Conservation (phyloP, 2,797 vertebrate species). For the Macroramphosus scolopax region DNA sequence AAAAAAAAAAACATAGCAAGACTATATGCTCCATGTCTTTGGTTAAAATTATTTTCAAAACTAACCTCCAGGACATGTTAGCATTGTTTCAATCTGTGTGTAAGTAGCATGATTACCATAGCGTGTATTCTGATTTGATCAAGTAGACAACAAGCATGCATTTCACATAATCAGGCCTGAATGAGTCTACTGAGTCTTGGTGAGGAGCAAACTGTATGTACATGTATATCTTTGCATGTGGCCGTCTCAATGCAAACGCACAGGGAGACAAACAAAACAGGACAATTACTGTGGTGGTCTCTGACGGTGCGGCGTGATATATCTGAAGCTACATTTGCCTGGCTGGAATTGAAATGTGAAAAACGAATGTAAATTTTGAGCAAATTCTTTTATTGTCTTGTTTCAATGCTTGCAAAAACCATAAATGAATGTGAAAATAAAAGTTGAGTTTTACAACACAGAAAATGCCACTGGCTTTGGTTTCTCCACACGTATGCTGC, state of each 20-base stretch:
- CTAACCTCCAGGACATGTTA: slow-evolving; percentile 66
- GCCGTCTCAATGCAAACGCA: no score
- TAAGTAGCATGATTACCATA: slow-evolving; percentile 68
- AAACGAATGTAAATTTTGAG: slow-evolving; percentile 73
- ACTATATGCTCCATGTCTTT: slow-evolving; percentile 87
- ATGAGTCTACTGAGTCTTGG: no score
- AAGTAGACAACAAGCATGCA: no score
- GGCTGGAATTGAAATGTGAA: slow-evolving; percentile 69
- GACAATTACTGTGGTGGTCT: no score
- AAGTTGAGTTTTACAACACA: slow-evolving; percentile 76
- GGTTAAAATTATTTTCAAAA: slow-evolving; percentile 86
- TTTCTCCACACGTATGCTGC: slow-evolving; percentile 84
- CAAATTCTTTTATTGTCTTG: slow-evolving; percentile 77
- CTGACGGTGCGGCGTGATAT: no score
- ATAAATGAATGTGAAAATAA: slow-evolving; percentile 78
- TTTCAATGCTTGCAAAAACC: slow-evolving; percentile 77
- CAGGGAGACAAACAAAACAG: no score
- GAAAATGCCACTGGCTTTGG: slow-evolving; percentile 81
- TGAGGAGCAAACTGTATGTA: no score
- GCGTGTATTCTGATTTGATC: slow-evolving; percentile 18
- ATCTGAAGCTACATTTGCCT: slow-evolving; percentile 30
- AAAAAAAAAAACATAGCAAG: slow-evolving; percentile 36
- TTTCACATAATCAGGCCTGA: slow-evolving; percentile 22
- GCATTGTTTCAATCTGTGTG: slow-evolving; percentile 43
- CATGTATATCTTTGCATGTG: neutral